These are phyloP conservation scores for Falcunculus frontatus DNA, from an alignment of 2,113 vertebrate species.

Conservation along the genomic window DNA sequence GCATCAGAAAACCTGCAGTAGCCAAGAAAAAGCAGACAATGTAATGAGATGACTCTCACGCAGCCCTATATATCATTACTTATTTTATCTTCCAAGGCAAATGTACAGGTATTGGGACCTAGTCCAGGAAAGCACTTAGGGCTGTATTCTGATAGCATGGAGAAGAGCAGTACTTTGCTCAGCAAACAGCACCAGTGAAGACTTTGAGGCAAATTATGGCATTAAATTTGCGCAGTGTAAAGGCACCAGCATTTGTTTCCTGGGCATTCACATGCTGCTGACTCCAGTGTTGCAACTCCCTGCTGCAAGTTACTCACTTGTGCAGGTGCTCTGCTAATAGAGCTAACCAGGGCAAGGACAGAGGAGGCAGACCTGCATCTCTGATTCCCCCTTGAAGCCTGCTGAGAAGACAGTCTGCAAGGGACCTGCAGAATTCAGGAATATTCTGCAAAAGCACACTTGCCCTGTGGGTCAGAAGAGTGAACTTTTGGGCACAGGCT, in stretches of 20 bases:
- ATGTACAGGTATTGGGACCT: constrained; percentile 35
- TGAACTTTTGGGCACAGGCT: not conserved
- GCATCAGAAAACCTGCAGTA: not conserved
- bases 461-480: not conserved
- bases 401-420: not conserved
- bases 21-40: constrained; percentile 49
- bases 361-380: not conserved
- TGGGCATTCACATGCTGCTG: not conserved
- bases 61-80: constrained; percentile 37
- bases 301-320: not conserved
- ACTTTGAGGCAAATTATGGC: not conserved
- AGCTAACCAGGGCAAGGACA: not conserved
- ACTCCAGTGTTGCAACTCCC: not conserved
- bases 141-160: not conserved
- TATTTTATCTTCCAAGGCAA: constrained; percentile 35
- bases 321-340: not conserved
- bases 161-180: not conserved
- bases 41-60: constrained; percentile 42
- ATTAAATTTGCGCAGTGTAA: not conserved
- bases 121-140: constrained; percentile 59
- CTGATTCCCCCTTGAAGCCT: not conserved
- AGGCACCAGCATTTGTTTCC: not conserved
- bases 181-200: not conserved
- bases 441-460: not conserved
- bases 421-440: not conserved